A percentile compares a stretch with the other conserved stretches of the same genome.
Evolutionary conservation across 2,888 invertebrate species (phyloP).

Genomic region (Sepioteuthis lessoniana): DNA sequence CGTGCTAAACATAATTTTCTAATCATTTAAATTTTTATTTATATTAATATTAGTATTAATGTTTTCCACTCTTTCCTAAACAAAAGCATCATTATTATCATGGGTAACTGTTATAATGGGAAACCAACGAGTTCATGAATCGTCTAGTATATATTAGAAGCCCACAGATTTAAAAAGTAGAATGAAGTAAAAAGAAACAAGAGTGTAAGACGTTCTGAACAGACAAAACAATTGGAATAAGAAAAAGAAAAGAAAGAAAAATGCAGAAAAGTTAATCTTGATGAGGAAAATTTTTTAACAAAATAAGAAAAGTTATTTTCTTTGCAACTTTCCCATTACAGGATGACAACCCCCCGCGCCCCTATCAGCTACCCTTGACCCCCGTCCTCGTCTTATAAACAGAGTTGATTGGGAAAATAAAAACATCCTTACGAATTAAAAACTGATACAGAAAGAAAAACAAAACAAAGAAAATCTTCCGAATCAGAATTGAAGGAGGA

Average conservation of each 20-base stretch:
- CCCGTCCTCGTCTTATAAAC: not conserved
- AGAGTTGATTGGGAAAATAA: not conserved
- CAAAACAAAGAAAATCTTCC: no score
- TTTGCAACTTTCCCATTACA: not conserved
- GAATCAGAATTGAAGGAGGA: not conserved
- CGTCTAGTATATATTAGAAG: no score
- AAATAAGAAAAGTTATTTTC: not conserved
- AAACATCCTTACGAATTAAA: not conserved
- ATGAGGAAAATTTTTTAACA: not conserved
- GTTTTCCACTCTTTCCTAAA: no score
- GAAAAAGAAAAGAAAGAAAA: no score
- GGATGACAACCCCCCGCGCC: no score
- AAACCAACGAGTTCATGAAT: no score
- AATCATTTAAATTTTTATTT: no score
- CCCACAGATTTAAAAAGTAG: not conserved
- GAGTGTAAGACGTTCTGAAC: not conserved
- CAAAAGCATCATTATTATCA: no score
- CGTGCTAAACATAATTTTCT: no score
- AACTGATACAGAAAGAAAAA: not conserved
- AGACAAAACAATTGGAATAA: not conserved
- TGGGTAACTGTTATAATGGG: no score
- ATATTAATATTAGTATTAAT: no score
- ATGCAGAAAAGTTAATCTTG: not conserved
- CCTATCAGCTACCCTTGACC: no score
- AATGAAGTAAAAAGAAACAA: not conserved